phyloP scores from a whole-genome alignment of 2,888 invertebrate genomes.

The Coleophora deauratella region DNA sequence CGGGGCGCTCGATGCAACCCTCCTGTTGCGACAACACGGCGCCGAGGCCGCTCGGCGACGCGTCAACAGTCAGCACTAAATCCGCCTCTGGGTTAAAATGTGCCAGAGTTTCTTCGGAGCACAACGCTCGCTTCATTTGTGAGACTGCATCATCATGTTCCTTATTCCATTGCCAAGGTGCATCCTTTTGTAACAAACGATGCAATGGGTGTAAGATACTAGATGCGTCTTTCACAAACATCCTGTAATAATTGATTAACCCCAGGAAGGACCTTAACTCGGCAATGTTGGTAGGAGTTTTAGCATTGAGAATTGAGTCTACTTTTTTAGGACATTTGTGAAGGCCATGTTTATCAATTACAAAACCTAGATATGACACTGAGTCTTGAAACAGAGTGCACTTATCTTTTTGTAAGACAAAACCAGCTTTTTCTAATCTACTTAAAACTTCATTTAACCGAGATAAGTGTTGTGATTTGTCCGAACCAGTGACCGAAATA shows the following conservation, averaged over 20 bases:
- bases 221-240: constrained; percentile 13
- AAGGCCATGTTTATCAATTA: constrained; percentile 13
- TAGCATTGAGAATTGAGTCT: constrained; percentile 8
- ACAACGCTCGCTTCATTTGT: not conserved
- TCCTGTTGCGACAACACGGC: not conserved
- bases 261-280: constrained; percentile 17
- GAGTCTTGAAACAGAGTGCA: constrained; percentile 15
- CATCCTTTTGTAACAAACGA: not conserved
- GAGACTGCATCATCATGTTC: not conserved
- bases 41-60: constrained; percentile 10
- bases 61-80: constrained; percentile 20
- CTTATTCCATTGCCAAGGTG: not conserved
- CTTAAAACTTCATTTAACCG: constrained; percentile 11
- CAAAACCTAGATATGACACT: constrained; percentile 14
- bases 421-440: constrained; percentile 14
- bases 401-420: constrained; percentile 9
- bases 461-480: not conserved
- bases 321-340: constrained; percentile 15
- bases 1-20: constrained; percentile 1
- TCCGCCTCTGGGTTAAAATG: constrained; percentile 13
- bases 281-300: constrained; percentile 6
- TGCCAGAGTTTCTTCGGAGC: constrained; percentile 8
- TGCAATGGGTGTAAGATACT: constrained; percentile 4
- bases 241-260: constrained; percentile 15
- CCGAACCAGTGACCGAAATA: constrained; percentile 6